phyloP scores from a whole-genome alignment of 2,113 vertebrate species.

The Arenaria interpres region DNA sequence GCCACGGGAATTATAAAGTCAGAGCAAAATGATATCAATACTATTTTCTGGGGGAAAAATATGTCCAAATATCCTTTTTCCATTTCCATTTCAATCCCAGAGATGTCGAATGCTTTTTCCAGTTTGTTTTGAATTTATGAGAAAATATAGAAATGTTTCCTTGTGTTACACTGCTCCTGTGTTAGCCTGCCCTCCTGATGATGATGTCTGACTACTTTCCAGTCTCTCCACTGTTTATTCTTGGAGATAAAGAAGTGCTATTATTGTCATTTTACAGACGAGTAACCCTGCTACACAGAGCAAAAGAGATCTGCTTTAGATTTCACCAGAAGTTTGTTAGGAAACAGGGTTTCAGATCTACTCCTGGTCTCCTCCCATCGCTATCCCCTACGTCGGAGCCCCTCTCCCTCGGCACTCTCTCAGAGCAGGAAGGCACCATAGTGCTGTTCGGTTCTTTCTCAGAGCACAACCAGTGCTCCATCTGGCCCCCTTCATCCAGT shows the following conservation, averaged over 20 bases:
- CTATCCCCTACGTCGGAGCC: rapidly evolving
- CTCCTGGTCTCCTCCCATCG: rapidly evolving
- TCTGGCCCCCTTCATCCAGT: not conserved
- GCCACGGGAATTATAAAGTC: constrained; percentile 39
- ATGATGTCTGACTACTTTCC: not conserved
- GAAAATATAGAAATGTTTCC: not conserved
- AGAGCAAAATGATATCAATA: constrained; percentile 28
- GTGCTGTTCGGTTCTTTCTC: not conserved
- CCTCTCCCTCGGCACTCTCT: not conserved
- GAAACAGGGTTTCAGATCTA: not conserved
- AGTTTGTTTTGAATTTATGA: constrained; percentile 15
- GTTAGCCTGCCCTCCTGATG: not conserved
- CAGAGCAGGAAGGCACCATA: not conserved
- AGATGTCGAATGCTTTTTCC: constrained; percentile 8
- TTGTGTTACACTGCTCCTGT: not conserved
- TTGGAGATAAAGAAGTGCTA: not conserved
- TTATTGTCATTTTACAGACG: not conserved
- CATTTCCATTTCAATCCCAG: constrained; percentile 38
- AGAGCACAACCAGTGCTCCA: not conserved
- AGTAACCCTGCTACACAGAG: not conserved
- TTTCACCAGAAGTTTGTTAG: not conserved
- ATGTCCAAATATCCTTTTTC: constrained; percentile 27
- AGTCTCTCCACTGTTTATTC: not conserved
- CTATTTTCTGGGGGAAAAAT: constrained; percentile 53
- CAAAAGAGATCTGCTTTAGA: not conserved